phyloP scores from a whole-genome alignment of 2,113 vertebrate genomes.

The Phaethon lepturus region DNA sequence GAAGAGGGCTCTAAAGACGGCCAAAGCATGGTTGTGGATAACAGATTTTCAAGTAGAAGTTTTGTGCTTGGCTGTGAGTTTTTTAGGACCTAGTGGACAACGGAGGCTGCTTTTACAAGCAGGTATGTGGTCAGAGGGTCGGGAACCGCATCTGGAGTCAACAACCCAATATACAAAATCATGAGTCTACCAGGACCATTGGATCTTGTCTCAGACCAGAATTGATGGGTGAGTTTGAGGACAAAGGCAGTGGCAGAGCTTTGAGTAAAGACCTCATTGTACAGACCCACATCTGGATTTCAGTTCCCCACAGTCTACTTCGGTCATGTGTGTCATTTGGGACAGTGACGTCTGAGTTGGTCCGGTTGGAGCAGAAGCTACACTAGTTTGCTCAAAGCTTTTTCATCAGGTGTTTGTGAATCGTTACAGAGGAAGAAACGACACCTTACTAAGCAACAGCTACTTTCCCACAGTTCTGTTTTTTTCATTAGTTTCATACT shows the following conservation, averaged over 20 bases:
- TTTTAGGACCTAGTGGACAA: not conserved
- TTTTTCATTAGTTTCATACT: not conserved
- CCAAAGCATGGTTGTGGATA: fast-evolving
- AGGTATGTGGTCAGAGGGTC: not conserved
- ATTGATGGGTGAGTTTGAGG: not conserved
- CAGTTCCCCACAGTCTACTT: not conserved
- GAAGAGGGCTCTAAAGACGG: not conserved
- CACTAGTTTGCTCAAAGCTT: not conserved
- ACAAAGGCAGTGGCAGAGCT: not conserved
- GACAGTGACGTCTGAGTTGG: not conserved
- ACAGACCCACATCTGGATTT: not conserved
- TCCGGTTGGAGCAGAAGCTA: not conserved
- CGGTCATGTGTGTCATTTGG: not conserved
- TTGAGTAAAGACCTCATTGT: not conserved
- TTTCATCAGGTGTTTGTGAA: not conserved
- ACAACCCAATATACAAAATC: not conserved
- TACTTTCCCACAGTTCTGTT: not conserved
- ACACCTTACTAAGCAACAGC: not conserved
- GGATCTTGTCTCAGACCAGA: not conserved
- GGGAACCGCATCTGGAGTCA: not conserved
- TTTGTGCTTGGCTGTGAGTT: not conserved
- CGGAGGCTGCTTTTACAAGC: fast-evolving
- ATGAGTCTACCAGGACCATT: fast-evolving
- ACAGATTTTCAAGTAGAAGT: not conserved
- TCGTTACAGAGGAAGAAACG: not conserved